phyloP scores from a whole-genome alignment of 2,797 vertebrate genomes.

The Smutsia temminckii region DNA sequence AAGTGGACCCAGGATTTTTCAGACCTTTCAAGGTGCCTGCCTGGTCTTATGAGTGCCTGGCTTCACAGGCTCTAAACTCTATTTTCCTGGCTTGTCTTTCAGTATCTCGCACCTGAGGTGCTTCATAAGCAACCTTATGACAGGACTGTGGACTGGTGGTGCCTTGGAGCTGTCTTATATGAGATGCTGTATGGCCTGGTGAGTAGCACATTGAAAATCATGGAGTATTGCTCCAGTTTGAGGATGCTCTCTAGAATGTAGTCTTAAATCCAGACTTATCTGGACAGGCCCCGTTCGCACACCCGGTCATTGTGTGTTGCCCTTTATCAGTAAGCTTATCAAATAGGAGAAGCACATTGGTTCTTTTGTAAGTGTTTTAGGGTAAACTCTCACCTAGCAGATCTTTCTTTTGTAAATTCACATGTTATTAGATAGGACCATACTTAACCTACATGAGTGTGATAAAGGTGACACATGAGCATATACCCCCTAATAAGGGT shows the following conservation, averaged over 20 bases:
- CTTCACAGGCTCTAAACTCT: neutral
- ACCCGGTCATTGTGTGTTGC: neutral
- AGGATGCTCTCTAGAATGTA: neutral
- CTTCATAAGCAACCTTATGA: conserved; percentile 99
- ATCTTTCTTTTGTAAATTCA: neutral
- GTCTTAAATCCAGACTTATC: neutral
- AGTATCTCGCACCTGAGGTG: conserved; percentile 99
- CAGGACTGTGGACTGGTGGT: conserved; percentile 99
- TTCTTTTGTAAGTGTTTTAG: neutral
- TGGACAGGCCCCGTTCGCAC: no score
- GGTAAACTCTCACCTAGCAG: neutral
- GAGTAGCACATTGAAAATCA: conserved; percentile 74
- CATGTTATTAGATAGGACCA: neutral
- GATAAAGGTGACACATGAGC: neutral
- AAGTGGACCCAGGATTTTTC: neutral
- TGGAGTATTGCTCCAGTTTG: neutral
- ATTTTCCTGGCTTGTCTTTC: conserved; percentile 51
- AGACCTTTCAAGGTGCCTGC: neutral
- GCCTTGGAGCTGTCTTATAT: conserved; percentile 96
- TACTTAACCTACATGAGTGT: neutral
- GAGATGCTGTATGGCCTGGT: conserved; percentile 99
- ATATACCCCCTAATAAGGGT: neutral
- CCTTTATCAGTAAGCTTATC: neutral
- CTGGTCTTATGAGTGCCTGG: neutral
- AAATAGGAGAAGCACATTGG: neutral